phyloP scores from a whole-genome alignment of 2,113 vertebrate genomes.

The Centropus unirufus region DNA sequence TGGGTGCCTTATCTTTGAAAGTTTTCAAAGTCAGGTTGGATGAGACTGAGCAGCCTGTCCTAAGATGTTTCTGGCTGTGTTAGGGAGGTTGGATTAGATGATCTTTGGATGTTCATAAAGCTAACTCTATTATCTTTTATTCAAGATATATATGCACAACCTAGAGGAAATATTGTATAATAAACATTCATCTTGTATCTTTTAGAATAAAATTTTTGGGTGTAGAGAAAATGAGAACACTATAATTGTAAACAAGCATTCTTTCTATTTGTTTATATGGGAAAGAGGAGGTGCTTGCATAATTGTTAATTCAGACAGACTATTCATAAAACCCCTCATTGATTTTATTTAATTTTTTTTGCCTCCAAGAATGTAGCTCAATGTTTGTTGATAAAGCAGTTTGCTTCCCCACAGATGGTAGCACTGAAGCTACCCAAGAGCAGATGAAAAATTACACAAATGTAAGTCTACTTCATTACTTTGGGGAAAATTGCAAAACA shows the following conservation, averaged over 20 bases:
- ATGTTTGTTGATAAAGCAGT: background rate
- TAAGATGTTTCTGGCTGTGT: background rate
- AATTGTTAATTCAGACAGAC: background rate
- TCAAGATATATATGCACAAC: background rate
- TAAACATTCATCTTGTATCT: background rate
- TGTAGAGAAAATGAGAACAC: background rate
- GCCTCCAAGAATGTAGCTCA: background rate
- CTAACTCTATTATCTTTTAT: background rate
- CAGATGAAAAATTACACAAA: background rate
- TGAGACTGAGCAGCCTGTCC: background rate
- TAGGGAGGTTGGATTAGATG: background rate
- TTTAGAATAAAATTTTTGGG: background rate
- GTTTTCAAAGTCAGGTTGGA: background rate
- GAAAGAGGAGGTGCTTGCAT: background rate
- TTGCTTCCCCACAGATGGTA: constrained; percentile 29
- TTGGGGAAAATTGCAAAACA: background rate
- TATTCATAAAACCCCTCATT: constrained; percentile 21
- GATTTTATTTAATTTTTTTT: background rate
- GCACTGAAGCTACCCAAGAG: background rate
- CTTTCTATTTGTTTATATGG: background rate
- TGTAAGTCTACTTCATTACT: background rate
- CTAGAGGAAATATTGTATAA: background rate
- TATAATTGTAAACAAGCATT: background rate
- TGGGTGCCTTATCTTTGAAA: background rate
- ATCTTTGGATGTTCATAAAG: background rate